These are phyloP conservation scores for Dasypus novemcinctus DNA, from an alignment of 2,113 vertebrate genomes.

Conservation along the genomic window DNA sequence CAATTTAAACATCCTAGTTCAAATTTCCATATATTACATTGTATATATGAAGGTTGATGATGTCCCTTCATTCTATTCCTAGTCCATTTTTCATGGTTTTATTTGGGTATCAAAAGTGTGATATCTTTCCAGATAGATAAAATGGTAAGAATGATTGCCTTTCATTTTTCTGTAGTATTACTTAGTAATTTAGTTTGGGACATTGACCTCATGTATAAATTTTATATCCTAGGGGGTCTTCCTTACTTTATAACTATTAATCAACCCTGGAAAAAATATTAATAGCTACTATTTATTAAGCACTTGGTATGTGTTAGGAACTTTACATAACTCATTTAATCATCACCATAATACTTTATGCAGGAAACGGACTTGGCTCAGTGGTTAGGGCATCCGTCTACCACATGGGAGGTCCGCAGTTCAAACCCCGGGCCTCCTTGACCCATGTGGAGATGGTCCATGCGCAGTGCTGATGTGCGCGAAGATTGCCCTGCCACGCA, in stretches of 20 bases:
- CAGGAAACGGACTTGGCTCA: too few species aligned
- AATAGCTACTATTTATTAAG: not conserved
- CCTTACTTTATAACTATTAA: not conserved
- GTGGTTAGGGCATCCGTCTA: too few species aligned
- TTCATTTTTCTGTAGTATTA: not conserved
- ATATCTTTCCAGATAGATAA: not conserved
- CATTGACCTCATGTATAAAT: not conserved
- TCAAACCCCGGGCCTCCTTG: too few species aligned
- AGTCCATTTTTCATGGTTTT: slow-evolving; percentile 3
- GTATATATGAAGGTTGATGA: not conserved
- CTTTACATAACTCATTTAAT: not conserved
- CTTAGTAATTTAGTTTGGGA: slow-evolving; percentile 13
- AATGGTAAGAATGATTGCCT: not conserved
- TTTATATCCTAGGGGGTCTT: not conserved
- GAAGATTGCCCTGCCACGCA: too few species aligned
- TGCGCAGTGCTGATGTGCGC: too few species aligned
- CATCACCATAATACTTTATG: not conserved
- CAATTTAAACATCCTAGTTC: slow-evolving; percentile 4
- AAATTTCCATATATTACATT: not conserved
- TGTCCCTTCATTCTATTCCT: not conserved
- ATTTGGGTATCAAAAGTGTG: not conserved
- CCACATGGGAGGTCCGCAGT: too few species aligned
- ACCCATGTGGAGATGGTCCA: too few species aligned
- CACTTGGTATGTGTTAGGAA: not conserved
- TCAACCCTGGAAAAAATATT: not conserved